Conservation (phyloP, 2,797 vertebrate species). For the Propithecus deckenii region DNA sequence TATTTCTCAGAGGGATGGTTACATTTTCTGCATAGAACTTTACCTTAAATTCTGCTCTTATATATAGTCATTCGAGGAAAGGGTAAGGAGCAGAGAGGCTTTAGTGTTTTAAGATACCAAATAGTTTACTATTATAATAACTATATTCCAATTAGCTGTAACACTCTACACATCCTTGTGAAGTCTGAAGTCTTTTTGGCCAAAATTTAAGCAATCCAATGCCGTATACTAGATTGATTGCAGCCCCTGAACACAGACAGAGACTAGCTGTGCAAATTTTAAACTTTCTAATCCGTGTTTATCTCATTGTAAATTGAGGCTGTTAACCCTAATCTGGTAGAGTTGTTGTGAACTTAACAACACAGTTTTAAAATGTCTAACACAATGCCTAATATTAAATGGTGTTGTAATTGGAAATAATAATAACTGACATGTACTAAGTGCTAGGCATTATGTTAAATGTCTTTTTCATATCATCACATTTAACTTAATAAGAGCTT, state of each 20-base stretch:
- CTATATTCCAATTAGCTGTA: not conserved
- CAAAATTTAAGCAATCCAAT: not conserved
- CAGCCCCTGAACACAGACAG: not conserved
- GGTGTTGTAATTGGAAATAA: not conserved
- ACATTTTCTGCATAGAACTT: not conserved
- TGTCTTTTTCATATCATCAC: not conserved
- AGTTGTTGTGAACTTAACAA: not conserved
- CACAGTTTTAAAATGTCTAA: not conserved
- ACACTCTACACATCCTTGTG: not conserved
- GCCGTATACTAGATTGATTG: not conserved
- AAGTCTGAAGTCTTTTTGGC: not conserved
- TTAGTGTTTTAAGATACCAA: not conserved
- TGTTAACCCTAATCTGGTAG: not conserved
- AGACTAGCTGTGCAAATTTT: not conserved
- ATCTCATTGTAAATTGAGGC: not conserved
- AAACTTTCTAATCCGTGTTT: not conserved
- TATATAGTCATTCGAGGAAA: not conserved
- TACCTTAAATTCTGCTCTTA: not conserved
- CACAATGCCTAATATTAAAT: not conserved
- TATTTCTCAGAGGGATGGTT: not conserved
- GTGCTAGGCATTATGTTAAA: not conserved
- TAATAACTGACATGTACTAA: not conserved
- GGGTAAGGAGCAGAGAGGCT: not conserved
- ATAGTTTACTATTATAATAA: not conserved
- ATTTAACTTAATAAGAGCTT: not conserved